A percentile compares a stretch with the other conserved stretches of the same genome.
phyloP scores from a whole-genome alignment of 1,140 invertebrate genomes.

The Aphidius gifuensis region DNA sequence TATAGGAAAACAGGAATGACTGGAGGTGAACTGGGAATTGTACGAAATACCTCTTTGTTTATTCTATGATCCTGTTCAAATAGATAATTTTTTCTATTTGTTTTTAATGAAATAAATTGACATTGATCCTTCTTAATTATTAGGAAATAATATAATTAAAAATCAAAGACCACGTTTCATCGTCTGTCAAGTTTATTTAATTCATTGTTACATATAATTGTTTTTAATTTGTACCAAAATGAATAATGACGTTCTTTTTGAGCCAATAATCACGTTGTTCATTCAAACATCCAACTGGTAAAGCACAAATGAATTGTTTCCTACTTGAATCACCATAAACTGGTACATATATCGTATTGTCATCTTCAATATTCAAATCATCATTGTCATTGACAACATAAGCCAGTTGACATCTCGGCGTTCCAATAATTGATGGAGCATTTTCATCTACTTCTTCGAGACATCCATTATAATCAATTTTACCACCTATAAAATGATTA shows the following conservation, averaged over 20 bases:
- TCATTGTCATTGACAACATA: conserved; percentile 33
- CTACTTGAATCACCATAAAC: conserved; percentile 44
- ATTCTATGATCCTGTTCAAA: too few species aligned
- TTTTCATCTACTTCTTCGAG: conserved; percentile 42
- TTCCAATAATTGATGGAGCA: conserved; percentile 38
- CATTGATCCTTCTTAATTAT: too few species aligned
- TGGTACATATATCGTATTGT: conserved; percentile 35
- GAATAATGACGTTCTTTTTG: conserved; percentile 43
- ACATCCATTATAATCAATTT: conserved; percentile 37
- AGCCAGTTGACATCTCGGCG: conserved; percentile 41
- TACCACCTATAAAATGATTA: conserved; percentile 36
- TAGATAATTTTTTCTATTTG: too few species aligned
- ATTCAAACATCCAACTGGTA: conserved; percentile 40
- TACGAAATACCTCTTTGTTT: too few species aligned
- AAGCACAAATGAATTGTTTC: conserved; percentile 40
- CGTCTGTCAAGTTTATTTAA: too few species aligned
- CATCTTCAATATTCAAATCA: conserved; percentile 9
- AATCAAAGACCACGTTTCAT: too few species aligned
- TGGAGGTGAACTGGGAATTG: too few species aligned
- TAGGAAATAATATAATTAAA: too few species aligned
- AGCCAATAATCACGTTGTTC: conserved; percentile 43
- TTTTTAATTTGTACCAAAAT: conserved; percentile 34
- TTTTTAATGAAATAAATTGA: too few species aligned
- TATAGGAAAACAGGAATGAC: too few species aligned
- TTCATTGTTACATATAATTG: too few species aligned